These are phyloP conservation scores for Trimorus sp. DNA, from an alignment of 2,888 invertebrate species.

Conservation along the genomic window DNA sequence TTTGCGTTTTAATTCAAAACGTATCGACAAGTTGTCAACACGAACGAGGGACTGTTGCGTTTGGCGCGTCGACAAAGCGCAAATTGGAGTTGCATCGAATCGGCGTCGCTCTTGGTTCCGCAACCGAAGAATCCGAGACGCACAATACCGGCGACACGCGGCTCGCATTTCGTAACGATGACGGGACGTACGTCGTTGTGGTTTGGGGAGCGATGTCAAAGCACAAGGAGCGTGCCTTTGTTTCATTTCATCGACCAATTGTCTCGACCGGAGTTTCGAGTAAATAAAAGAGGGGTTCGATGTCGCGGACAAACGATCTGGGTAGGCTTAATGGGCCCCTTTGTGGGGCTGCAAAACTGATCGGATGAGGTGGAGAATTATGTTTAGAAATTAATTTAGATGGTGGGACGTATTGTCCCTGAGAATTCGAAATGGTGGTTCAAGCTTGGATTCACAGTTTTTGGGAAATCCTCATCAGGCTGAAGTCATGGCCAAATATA, in stretches of 20 bases:
- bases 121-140: conserved; percentile 36
- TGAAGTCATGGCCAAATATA: too few relatives aligned
- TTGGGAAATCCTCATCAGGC: too few relatives aligned
- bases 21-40: conserved; percentile 33
- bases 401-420: too few relatives aligned
- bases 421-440: too few relatives aligned
- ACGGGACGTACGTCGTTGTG: conserved; percentile 6
- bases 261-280: conserved; percentile 12
- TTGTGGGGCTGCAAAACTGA: too few relatives aligned
- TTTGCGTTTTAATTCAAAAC: conserved; percentile 19
- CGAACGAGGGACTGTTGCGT: conserved; percentile 11
- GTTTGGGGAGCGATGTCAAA: conserved; percentile 16
- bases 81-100: conserved; percentile 49
- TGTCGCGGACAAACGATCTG: too few relatives aligned
- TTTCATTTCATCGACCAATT: conserved; percentile 32
- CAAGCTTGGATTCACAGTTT: too few relatives aligned
- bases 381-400: too few relatives aligned
- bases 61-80: conserved; percentile 31
- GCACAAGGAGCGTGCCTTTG: conserved; percentile 25
- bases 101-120: conserved; percentile 45
- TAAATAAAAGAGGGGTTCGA: background rate
- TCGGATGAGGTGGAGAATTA: too few relatives aligned
- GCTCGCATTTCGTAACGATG: conserved; percentile 42
- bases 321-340: too few relatives aligned
- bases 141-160: conserved; percentile 27